Percentiles rank a stretch among this genome's conserved stretches.
Evolutionary conservation across 1,140 invertebrate species (phyloP).

Genomic region (Drosophila mauritiana): DNA sequence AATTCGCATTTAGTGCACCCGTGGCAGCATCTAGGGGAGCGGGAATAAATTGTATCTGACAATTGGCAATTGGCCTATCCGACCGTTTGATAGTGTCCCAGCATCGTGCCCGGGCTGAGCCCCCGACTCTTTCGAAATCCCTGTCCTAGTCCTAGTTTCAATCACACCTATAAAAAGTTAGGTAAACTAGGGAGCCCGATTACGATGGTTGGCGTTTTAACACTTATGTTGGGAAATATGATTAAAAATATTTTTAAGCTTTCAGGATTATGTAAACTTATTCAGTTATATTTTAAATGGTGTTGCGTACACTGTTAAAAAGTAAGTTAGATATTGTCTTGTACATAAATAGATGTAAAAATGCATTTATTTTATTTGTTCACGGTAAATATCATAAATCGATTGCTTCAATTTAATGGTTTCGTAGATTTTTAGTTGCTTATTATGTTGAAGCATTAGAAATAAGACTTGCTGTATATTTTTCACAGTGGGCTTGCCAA

Average conservation of each 20-base stretch:
- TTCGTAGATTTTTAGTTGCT: too few relatives aligned
- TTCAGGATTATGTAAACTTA: background rate
- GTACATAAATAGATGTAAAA: too few relatives aligned
- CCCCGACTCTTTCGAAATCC: background rate
- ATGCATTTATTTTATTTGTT: background rate
- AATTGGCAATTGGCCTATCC: conserved; percentile 83
- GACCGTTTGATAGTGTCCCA: conserved; percentile 75
- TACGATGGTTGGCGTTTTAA: too few relatives aligned
- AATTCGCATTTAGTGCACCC: conserved; percentile 83
- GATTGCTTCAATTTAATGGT: background rate
- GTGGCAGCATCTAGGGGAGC: conserved; percentile 74
- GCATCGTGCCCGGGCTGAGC: conserved; percentile 3
- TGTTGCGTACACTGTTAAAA: too few relatives aligned
- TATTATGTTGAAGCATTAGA: too few relatives aligned
- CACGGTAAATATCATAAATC: too few relatives aligned
- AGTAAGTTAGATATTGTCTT: too few relatives aligned
- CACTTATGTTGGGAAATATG: too few relatives aligned
- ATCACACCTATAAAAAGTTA: conserved; percentile 6
- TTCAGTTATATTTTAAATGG: background rate
- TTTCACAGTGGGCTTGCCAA: conserved; percentile 44
- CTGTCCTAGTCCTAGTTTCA: background rate
- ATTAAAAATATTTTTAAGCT: too few relatives aligned
- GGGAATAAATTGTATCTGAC: conserved; percentile 82
- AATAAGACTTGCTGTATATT: too few relatives aligned
- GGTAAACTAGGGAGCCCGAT: background rate